Conservation (phyloP, 2,888 invertebrate genomes). For the Eudemis profundana region DNA sequence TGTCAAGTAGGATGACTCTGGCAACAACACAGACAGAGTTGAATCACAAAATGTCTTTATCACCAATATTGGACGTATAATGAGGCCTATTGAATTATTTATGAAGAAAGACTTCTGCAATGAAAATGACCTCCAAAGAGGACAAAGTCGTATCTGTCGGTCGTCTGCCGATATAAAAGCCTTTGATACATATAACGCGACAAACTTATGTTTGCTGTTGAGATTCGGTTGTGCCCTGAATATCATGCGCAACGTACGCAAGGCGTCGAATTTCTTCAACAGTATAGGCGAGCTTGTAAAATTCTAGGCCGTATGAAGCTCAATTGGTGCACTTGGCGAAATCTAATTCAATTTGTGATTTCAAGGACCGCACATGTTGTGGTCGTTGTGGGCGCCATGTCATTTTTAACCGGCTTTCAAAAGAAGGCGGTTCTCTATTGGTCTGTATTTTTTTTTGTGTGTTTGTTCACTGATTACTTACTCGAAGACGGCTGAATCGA, state of each 20-base stretch:
- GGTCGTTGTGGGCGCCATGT: not conserved
- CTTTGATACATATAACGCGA: constrained; percentile 1
- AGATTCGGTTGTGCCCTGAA: not conserved
- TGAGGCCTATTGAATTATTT: constrained; percentile 33
- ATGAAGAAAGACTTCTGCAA: constrained; percentile 38
- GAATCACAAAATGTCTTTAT: constrained; percentile 25
- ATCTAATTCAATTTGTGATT: constrained; percentile 47
- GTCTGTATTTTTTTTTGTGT: too few species aligned
- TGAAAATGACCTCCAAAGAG: constrained; percentile 41
- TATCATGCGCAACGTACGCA: not conserved
- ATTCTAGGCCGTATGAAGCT: constrained; percentile 47
- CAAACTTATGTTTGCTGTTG: constrained; percentile 24
- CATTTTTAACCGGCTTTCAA: too few species aligned
- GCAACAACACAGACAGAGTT: constrained; percentile 12
- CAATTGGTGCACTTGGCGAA: constrained; percentile 50
- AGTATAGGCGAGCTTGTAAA: constrained; percentile 19
- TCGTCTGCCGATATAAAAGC: constrained; percentile 16
- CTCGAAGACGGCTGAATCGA: too few species aligned
- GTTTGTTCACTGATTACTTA: too few species aligned
- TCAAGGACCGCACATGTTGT: constrained; percentile 37
- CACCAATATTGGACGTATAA: constrained; percentile 26
- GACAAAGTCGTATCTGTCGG: constrained; percentile 31
- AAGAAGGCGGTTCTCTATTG: too few species aligned
- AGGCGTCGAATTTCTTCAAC: constrained; percentile 5
- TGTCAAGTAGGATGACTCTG: not conserved